These are phyloP conservation scores for Exocentrus adspersus DNA, from an alignment of 2,888 invertebrate genomes.

Conservation along the genomic window DNA sequence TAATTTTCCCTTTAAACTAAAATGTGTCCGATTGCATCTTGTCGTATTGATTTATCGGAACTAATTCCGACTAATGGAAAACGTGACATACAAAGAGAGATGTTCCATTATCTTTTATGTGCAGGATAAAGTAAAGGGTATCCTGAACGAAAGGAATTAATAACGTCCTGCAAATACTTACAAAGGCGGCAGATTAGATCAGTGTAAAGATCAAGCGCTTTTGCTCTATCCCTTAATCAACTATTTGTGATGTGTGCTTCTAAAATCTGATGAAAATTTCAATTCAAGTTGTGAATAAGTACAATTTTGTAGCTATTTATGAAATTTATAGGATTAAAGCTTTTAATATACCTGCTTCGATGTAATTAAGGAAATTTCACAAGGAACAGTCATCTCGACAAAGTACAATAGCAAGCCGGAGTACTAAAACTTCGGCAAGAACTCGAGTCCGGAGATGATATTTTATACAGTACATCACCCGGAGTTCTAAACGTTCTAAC, in stretches of 20 bases:
- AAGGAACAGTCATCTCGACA: conserved; percentile 5
- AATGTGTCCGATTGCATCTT: neutral
- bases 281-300: conserved; percentile 12
- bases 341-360: neutral
- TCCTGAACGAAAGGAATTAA: conserved; percentile 34
- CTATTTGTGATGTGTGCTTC: conserved; percentile 35
- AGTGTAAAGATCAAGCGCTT: conserved; percentile 39
- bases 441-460: conserved; percentile 4
- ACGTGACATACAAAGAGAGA: conserved; percentile 5
- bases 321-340: neutral
- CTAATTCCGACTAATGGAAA: conserved; percentile 8
- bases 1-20: neutral
- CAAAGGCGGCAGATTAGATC: conserved; percentile 37
- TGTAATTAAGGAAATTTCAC: neutral
- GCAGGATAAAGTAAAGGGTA: conserved; percentile 17
- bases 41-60: conserved; percentile 2
- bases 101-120: conserved; percentile 15
- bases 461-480: conserved; percentile 9
- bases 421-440: conserved; percentile 11
- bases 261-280: conserved; percentile 28
- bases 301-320: too few relatives aligned
- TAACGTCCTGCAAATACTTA: conserved; percentile 28
- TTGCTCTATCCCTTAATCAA: conserved; percentile 32
- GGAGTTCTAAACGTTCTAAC: conserved; percentile 34
- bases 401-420: conserved; percentile 7